These are phyloP conservation scores for Apteryx owenii DNA, from an alignment of 2,113 vertebrate species.

Conservation along the genomic window DNA sequence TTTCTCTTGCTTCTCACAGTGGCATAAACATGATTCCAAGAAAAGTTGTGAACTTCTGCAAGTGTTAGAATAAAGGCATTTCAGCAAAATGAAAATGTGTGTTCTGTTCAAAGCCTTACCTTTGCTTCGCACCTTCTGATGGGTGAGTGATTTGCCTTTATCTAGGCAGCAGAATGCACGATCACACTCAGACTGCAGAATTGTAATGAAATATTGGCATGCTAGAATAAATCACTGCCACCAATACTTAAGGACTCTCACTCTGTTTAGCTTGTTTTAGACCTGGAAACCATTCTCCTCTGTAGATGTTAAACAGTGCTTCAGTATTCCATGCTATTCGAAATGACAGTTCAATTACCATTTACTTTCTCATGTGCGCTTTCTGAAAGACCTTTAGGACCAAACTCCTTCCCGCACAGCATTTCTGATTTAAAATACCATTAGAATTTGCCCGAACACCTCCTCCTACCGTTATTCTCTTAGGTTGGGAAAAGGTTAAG, in stretches of 20 bases:
- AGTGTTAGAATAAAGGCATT: neutral
- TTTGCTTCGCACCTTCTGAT: neutral
- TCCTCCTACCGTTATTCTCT: slow-evolving; percentile 23
- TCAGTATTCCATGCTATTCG: neutral
- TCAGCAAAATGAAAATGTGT: neutral
- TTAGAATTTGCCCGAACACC: slow-evolving; percentile 5
- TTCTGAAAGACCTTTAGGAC: slow-evolving; percentile 27
- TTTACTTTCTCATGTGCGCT: neutral
- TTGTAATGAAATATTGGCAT: neutral
- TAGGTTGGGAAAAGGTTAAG: slow-evolving; percentile 48
- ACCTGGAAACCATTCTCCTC: neutral
- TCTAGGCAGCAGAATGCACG: neutral
- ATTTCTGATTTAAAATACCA: slow-evolving; percentile 30
- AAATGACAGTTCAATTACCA: slow-evolving; percentile 28
- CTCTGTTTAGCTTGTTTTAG: neutral
- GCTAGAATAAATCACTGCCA: neutral
- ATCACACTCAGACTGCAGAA: neutral
- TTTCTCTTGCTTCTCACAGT: neutral
- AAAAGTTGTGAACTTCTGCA: neutral
- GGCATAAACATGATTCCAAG: fast-evolving
- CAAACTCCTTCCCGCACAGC: neutral
- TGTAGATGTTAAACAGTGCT: neutral
- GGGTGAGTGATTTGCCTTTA: neutral
- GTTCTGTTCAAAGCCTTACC: neutral
- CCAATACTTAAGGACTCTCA: neutral